These are phyloP conservation scores for Neelides folsomi DNA, from an alignment of 2,888 invertebrate genomes.

Conservation along the genomic window DNA sequence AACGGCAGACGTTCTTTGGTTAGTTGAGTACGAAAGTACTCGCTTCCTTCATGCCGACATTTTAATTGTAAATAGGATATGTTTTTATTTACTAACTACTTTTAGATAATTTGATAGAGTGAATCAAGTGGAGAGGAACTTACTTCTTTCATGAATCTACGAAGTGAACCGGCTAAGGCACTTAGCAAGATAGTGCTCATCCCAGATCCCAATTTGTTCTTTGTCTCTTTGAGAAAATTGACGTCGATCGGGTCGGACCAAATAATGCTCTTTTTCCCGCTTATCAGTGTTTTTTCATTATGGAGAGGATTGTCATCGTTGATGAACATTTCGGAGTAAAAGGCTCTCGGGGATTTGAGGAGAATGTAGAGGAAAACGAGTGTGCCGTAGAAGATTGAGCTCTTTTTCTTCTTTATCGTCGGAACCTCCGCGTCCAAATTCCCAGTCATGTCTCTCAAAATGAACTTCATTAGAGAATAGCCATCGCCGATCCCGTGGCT, in stretches of 20 bases:
- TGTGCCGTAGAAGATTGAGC: conserved; percentile 5
- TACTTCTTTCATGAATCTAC: conserved; percentile 23
- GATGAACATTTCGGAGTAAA: conserved; percentile 22
- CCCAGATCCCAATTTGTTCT: conserved; percentile 18
- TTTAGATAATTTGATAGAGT: no score
- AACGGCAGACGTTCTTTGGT: no score
- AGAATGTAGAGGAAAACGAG: conserved; percentile 21
- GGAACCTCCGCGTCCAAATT: conserved; percentile 13
- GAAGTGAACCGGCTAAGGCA: conserved; percentile 17
- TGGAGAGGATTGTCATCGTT: conserved; percentile 24
- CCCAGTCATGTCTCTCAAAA: conserved; percentile 25
- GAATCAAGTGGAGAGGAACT: background rate
- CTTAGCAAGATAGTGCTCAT: conserved; percentile 23
- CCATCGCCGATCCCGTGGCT: conserved; percentile 30
- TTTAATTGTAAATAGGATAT: no score
- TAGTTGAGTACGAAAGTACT: no score
- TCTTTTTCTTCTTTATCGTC: conserved; percentile 5
- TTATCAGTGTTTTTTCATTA: conserved; percentile 9
- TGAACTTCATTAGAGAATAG: conserved; percentile 27
- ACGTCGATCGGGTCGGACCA: conserved; percentile 26
- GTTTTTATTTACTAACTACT: no score
- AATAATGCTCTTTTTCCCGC: conserved; percentile 18
- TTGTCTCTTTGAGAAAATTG: conserved; percentile 22
- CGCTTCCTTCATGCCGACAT: no score
- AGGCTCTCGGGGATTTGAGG: conserved; percentile 16